Percentiles rank a stretch among this genome's conserved stretches.
Evolutionary conservation across 2,113 vertebrate species (phyloP).

Genomic region (Talpa occidentalis): DNA sequence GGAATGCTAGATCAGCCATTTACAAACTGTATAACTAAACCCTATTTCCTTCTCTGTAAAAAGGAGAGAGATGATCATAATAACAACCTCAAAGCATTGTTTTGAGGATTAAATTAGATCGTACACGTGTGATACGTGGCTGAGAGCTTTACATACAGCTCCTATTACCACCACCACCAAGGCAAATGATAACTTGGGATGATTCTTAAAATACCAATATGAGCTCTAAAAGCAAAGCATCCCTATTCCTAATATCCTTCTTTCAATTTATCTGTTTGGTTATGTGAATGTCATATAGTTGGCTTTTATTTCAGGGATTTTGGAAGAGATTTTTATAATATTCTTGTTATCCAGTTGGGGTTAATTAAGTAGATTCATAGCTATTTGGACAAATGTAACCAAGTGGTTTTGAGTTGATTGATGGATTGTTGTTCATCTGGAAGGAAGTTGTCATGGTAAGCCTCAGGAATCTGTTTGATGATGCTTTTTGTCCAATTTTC

Average conservation of each 20-base stretch:
- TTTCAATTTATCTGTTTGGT: constrained; percentile 9
- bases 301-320: constrained; percentile 23
- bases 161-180: neutral
- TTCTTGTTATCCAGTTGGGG: constrained; percentile 27
- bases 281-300: neutral
- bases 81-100: neutral
- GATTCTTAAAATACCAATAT: neutral
- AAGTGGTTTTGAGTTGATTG: constrained; percentile 44
- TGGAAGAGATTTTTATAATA: constrained; percentile 43
- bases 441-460: constrained; percentile 23
- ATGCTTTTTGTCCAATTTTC: constrained; percentile 29
- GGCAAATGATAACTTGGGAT: neutral
- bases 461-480: constrained; percentile 41
- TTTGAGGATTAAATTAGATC: constrained; percentile 38
- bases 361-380: constrained; percentile 38
- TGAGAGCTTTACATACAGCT: neutral
- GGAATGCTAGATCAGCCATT: constrained; percentile 1
- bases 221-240: neutral
- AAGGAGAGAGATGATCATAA: neutral
- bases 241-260: constrained; percentile 18
- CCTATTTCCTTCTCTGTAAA: constrained; percentile 20
- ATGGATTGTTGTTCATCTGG: constrained; percentile 10
- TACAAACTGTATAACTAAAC: neutral
- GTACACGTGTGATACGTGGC: neutral
- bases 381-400: constrained; percentile 53